Conservation (phyloP, 1,140 invertebrate species). For the Fopius arisanus region DNA sequence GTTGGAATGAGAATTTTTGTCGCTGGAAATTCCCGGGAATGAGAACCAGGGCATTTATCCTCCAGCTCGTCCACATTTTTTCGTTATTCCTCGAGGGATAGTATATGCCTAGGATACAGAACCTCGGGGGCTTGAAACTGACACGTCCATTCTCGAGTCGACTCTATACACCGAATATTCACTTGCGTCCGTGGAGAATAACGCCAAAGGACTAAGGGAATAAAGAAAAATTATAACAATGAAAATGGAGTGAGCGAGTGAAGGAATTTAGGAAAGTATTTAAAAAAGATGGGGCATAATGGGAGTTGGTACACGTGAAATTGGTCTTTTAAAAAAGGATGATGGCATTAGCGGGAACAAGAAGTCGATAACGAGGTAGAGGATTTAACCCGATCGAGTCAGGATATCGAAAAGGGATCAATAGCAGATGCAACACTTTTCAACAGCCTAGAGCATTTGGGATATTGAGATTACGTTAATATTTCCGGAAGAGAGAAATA, state of each 20-base stretch:
- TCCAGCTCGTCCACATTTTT: background rate
- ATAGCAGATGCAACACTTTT: background rate
- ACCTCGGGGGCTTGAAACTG: slow-evolving; percentile 1
- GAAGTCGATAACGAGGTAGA: slow-evolving; percentile 17
- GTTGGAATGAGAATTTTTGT: slow-evolving; percentile 6
- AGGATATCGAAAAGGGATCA: slow-evolving; percentile 21
- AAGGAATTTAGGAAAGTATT: background rate
- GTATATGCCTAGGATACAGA: slow-evolving; percentile 4
- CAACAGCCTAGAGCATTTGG: background rate
- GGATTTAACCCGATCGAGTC: slow-evolving; percentile 10
- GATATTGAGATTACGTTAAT: slow-evolving; percentile 28
- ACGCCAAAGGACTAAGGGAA: background rate
- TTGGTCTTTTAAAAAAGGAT: too few species aligned
- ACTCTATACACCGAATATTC: background rate
- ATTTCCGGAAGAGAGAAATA: slow-evolving; percentile 2
- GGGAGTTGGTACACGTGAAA: too few species aligned
- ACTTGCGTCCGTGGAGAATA: background rate
- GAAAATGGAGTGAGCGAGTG: background rate
- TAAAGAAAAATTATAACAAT: background rate
- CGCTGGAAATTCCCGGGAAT: background rate
- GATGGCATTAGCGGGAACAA: slow-evolving; percentile 14
- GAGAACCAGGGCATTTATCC: background rate
- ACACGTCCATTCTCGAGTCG: slow-evolving; percentile 10
- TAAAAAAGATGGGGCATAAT: too few species aligned
- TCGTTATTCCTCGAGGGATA: background rate